A percentile compares a stretch with the other conserved stretches of the same genome.
phyloP scores from a whole-genome alignment of 1,140 invertebrate species.

The Zophobas atratus region DNA sequence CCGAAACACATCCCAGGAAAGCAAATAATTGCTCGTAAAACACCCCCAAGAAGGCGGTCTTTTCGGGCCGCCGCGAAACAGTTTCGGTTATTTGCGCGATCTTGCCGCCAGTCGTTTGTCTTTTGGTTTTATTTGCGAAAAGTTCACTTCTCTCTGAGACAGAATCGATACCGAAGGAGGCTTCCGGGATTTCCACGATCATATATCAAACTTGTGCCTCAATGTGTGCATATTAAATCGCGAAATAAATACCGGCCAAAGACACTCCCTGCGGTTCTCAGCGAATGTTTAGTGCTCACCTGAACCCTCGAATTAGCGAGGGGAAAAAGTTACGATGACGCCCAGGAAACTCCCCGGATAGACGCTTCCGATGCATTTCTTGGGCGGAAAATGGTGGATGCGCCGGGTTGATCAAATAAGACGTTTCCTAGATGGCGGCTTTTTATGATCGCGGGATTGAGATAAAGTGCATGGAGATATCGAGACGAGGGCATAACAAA shows the following conservation, averaged over 20 bases:
- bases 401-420: conserved; percentile 20
- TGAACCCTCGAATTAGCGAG: background rate
- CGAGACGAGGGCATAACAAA: too few relatives aligned
- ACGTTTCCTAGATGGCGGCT: background rate
- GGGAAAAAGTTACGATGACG: conserved; percentile 4
- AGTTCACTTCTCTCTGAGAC: conserved; percentile 39
- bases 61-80: conserved; percentile 20
- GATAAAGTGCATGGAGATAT: too few relatives aligned
- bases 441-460: too few relatives aligned
- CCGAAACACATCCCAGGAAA: background rate
- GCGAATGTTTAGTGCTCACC: conserved; percentile 13
- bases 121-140: conserved; percentile 46
- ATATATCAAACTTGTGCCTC: conserved; percentile 41
- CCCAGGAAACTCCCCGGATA: background rate
- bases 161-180: conserved; percentile 32
- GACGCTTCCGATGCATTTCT: conserved; percentile 32
- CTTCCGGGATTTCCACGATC: conserved; percentile 30
- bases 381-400: conserved; percentile 32
- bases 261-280: conserved; percentile 23
- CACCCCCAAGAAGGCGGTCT: background rate
- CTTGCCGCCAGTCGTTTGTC: conserved; percentile 42
- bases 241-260: conserved; percentile 36
- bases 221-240: conserved; percentile 42
- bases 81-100: conserved; percentile 45
- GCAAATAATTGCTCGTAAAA: conserved; percentile 10